Percentiles rank a stretch among this genome's conserved stretches.
phyloP scores from a whole-genome alignment of 2,797 vertebrate genomes.

The Macropus fuliginosus region DNA sequence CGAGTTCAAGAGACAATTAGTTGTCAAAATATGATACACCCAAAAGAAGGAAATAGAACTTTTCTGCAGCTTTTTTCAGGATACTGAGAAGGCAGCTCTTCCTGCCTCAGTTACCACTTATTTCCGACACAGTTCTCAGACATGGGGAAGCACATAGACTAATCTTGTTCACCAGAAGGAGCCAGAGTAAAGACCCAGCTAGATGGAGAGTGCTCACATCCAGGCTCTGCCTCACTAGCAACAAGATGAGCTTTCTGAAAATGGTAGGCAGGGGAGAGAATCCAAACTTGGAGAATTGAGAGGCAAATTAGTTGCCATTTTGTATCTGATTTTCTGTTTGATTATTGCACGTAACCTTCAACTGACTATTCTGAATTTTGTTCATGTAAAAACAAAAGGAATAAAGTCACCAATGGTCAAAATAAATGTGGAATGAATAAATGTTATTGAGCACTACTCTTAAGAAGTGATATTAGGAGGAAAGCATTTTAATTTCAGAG shows the following conservation, averaged over 20 bases:
- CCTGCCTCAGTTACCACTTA: neutral
- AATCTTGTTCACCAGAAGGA: constrained; percentile 9
- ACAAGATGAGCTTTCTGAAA: neutral
- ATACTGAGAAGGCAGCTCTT: neutral
- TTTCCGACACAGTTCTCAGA: neutral
- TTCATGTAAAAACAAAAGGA: constrained; percentile 53
- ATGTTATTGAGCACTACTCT: constrained; percentile 47
- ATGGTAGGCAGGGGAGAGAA: fast-evolving
- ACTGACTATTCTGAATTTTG: neutral
- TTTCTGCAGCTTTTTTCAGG: neutral
- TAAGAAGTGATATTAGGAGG: constrained; percentile 27
- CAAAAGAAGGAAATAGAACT: neutral
- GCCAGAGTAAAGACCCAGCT: neutral
- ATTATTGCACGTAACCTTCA: neutral
- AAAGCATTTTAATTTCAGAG: constrained; percentile 62
- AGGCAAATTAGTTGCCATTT: neutral
- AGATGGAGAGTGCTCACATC: neutral
- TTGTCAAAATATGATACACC: neutral
- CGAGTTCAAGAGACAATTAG: neutral
- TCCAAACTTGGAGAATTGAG: neutral
- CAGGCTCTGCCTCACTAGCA: neutral
- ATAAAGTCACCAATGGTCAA: neutral
- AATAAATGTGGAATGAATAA: constrained; percentile 3
- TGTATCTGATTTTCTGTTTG: neutral
- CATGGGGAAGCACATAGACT: neutral